Percentiles rank a stretch among this genome's conserved stretches.
Conservation (phyloP, 2,113 vertebrate genomes). For the Mormyrus iriodes region DNA sequence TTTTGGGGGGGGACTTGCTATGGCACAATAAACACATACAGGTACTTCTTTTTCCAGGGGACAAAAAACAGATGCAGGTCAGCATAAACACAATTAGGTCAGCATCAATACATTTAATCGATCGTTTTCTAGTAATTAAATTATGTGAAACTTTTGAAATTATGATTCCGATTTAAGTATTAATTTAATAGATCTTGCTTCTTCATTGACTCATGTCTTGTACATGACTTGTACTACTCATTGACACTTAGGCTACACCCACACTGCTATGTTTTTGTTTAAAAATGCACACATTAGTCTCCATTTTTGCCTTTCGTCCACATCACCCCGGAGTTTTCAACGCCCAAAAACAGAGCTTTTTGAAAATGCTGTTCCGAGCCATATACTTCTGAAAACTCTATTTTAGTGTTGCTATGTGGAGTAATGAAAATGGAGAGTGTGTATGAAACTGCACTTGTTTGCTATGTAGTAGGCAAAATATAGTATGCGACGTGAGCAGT, state of each 20-base stretch:
- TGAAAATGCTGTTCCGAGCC: too few relatives aligned
- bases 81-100: neutral
- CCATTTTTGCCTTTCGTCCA: neutral
- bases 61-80: neutral
- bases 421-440: neutral
- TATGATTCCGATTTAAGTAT: neutral
- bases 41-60: neutral
- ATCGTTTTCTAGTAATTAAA: neutral
- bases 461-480: neutral
- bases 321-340: neutral
- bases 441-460: neutral
- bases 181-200: neutral
- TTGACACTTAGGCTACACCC: neutral
- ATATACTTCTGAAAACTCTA: neutral
- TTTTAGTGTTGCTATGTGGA: neutral
- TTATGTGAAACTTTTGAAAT: neutral
- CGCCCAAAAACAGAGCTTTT: neutral
- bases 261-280: neutral
- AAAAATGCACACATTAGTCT: neutral
- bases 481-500: neutral
- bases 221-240: too few relatives aligned
- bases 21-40: neutral
- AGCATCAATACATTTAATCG: neutral
- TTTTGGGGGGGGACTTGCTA: neutral
- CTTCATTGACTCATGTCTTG: neutral